Evolutionary conservation across 2,797 vertebrate species (phyloP).

Genomic region (Lithobates sylvaticus): DNA sequence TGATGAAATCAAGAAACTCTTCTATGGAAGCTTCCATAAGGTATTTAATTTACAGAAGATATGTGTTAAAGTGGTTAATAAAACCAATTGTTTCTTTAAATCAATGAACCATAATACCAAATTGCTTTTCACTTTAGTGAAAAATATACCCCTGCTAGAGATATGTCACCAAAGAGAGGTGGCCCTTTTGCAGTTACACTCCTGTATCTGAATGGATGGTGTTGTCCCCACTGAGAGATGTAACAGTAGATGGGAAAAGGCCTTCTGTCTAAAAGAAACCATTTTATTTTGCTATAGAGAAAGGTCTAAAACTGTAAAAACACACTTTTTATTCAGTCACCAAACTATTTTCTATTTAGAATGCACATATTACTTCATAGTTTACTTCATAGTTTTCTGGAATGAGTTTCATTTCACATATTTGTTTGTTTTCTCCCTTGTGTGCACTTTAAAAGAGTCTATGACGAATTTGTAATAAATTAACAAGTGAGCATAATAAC

Average conservation of each 20-base stretch:
- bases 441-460: slow-evolving; percentile 50
- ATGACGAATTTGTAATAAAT: slow-evolving; percentile 52
- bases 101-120: background rate
- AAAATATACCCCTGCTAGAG: background rate
- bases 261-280: too few relatives aligned
- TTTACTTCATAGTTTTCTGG: background rate
- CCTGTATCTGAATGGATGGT: background rate
- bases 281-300: too few relatives aligned
- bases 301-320: too few relatives aligned
- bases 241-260: background rate
- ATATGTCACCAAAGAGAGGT: too few relatives aligned
- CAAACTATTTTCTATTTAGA: background rate
- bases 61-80: background rate
- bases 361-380: background rate
- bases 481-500: slow-evolving; percentile 43
- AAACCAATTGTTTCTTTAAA: too few relatives aligned
- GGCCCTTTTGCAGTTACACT: too few relatives aligned
- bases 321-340: background rate
- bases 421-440: slow-evolving; percentile 30
- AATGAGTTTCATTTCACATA: slow-evolving; percentile 1
- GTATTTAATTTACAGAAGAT: slow-evolving; percentile 74
- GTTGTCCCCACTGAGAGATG: background rate
- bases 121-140: background rate
- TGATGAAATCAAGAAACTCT: slow-evolving; percentile 87
- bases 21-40: slow-evolving; percentile 99